Evolutionary conservation across 1,140 invertebrate genomes (phyloP).

Genomic region (Dryas iulia): DNA sequence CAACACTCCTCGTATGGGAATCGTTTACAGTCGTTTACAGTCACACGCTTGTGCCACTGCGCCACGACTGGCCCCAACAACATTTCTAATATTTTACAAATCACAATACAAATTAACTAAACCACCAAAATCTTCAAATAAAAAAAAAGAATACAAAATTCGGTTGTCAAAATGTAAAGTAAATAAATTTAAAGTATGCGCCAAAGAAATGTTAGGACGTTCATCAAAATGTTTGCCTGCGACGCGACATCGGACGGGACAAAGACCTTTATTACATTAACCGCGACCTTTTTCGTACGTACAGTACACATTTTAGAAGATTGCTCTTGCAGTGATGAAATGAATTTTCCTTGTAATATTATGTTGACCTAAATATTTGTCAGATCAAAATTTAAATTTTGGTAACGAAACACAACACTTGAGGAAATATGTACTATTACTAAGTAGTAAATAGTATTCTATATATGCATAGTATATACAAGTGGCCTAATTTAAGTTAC

Average conservation of each 20-base stretch:
- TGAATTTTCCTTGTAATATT: slow-evolving; percentile 1
- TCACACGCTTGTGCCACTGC: too few species aligned
- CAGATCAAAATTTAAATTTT: background rate
- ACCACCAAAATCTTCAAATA: background rate
- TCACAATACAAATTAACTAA: background rate
- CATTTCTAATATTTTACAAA: background rate
- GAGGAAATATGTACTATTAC: too few species aligned
- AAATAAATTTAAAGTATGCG: background rate
- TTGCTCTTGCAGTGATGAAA: slow-evolving; percentile 7
- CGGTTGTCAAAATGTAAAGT: background rate
- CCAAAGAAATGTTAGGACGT: slow-evolving; percentile 9
- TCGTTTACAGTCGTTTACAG: too few species aligned
- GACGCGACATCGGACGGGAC: background rate
- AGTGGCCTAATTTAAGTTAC: too few species aligned
- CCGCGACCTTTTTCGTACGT: slow-evolving; percentile 5
- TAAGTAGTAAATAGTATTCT: too few species aligned
- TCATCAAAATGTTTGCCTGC: slow-evolving; percentile 17
- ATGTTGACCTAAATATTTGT: background rate
- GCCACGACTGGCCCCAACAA: too few species aligned
- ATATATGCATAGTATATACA: too few species aligned
- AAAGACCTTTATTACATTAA: slow-evolving; percentile 23
- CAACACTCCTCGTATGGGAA: too few species aligned
- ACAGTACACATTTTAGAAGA: slow-evolving; percentile 9
- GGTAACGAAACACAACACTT: too few species aligned
- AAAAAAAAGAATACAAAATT: background rate